Evolutionary conservation across 2,797 vertebrate species (phyloP), one percentile per base, ranked within the genome.

Genomic region (Pseudopleuronectes americanus): DNA sequence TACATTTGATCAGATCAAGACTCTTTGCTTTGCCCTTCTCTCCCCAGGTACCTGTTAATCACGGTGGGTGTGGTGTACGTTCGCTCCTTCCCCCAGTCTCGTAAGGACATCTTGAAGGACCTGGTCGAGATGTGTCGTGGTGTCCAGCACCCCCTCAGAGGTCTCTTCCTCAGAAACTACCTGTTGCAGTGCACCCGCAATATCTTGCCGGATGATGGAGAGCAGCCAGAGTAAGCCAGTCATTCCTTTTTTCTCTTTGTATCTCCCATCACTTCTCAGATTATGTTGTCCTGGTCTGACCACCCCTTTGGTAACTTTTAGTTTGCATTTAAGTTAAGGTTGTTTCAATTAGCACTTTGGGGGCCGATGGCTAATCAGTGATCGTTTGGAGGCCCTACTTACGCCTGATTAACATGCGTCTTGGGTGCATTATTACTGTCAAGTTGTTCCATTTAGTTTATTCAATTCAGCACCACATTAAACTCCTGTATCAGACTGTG

Each of bases 61-160:
- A 99, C 98, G 6, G 98, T 99, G 65, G 98, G 98, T 6, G 98
- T 99, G 84, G 98, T 99, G 41, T 99, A 99, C 41, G 97, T 99
- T 38, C 96, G 96, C 85, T 99, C 98, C 61, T 99, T 99, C 93
- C 97, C 97, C 17, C 98, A 99, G 92, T 99, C 98, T 49, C 96
- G 98, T 36, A 99, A 98, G 72, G 98, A 99, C 81, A 99, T 99
- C 65, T 88, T 99, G 73, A 99, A 99, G 92, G 98, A 99, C 84
- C 90, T 99, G 89, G 98, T 99, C 21, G 98, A 99, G 90, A 99
- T 99, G 98, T 99, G 97, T 56, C 97, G 97, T 1, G 98, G 98
- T 2, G 98, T 99, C 24, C 98, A 99, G 87, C 98, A 99, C 90
- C 98, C 98, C 0, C 93, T 99, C 54, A 92, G 97, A 47, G 98